phyloP scores from a whole-genome alignment of 2,888 invertebrate species.

The Holacanthella duospinosa region DNA sequence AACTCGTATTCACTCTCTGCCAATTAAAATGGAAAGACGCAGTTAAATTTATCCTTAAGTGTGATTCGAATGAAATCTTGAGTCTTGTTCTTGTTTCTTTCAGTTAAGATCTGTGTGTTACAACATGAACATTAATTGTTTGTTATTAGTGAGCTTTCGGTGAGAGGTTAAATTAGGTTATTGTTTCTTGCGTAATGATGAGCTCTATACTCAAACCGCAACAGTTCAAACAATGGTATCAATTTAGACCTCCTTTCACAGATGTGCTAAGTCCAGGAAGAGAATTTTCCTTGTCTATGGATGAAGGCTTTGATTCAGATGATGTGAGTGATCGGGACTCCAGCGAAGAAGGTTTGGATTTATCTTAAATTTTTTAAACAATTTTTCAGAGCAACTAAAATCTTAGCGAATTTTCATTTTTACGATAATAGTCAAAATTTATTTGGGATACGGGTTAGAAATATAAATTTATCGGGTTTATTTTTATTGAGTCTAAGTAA shows the following conservation, averaged over 20 bases:
- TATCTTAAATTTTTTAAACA: neutral
- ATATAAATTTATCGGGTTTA: no score
- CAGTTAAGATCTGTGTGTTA: no score
- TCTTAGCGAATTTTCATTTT: neutral
- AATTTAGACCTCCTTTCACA: conserved; percentile 39
- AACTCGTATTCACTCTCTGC: neutral
- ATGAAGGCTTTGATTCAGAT: conserved; percentile 54
- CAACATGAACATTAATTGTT: no score
- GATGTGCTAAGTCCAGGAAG: conserved; percentile 69
- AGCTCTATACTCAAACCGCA: neutral
- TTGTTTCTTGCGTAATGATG: no score
- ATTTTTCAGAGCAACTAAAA: no score
- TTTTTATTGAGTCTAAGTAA: no score
- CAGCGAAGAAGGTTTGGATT: conserved; percentile 35
- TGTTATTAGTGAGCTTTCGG: no score
- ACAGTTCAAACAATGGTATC: neutral
- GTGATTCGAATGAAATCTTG: neutral
- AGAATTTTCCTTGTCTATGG: conserved; percentile 36
- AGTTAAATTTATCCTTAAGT: conserved; percentile 1
- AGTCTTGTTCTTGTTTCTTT: neutral
- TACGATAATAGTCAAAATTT: no score
- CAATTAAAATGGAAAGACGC: neutral
- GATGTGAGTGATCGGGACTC: conserved; percentile 36
- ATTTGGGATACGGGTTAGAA: no score
- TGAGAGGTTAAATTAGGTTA: no score